Evolutionary conservation across 2,113 vertebrate species (phyloP).

Genomic region (Corythornis cristatus): DNA sequence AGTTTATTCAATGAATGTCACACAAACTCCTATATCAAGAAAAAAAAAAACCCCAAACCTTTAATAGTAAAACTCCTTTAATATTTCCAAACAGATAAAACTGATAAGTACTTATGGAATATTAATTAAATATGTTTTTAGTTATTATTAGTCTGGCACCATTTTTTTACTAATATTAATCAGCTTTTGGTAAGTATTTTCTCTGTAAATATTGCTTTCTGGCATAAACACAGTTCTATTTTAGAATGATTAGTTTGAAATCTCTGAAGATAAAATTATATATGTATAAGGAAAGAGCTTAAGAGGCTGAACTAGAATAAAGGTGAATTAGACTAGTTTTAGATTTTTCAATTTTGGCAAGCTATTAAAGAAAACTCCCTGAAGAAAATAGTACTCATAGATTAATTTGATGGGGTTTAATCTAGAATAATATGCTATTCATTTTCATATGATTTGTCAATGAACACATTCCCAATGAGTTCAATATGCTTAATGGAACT

Average conservation of each 20-base stretch:
- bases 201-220: conserved; percentile 62
- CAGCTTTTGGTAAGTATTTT: conserved; percentile 72
- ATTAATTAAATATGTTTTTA: conserved; percentile 68
- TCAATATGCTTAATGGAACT: neutral
- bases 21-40: neutral
- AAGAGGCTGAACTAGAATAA: neutral
- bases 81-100: conserved; percentile 61
- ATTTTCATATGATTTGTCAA: neutral
- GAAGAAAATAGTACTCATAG: neutral
- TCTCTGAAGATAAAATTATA: conserved; percentile 62
- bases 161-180: conserved; percentile 72
- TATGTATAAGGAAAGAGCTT: neutral
- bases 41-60: neutral
- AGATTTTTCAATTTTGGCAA: neutral
- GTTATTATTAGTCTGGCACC: conserved; percentile 67
- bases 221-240: conserved; percentile 72
- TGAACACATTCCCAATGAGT: neutral
- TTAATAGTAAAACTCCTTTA: conserved; percentile 55
- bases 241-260: conserved; percentile 69
- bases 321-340: neutral
- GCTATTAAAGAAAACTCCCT: neutral
- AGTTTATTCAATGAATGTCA: neutral
- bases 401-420: neutral
- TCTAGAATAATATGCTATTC: neutral
- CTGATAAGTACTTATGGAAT: conserved; percentile 61